These are phyloP conservation scores for Epinotia ramella DNA, from an alignment of 2,888 invertebrate species.

Conservation along the genomic window DNA sequence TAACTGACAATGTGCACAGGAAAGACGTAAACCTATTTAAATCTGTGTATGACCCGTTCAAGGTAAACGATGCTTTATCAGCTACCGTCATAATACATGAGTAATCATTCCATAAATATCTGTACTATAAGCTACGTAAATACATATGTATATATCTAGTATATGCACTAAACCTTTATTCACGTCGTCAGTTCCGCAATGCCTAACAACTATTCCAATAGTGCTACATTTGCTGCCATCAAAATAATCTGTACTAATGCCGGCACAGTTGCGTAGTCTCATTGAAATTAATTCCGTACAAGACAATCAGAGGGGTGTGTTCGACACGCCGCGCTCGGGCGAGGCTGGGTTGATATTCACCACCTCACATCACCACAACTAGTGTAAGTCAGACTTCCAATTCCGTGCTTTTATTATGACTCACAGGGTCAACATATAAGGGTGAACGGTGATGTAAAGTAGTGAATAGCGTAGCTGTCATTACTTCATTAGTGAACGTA, in stretches of 20 bases:
- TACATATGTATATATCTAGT: too few relatives aligned
- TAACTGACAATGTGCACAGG: too few relatives aligned
- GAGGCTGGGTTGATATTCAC: neutral
- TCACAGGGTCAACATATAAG: neutral
- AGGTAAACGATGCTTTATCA: too few relatives aligned
- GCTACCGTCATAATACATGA: too few relatives aligned
- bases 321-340: slow-evolving; percentile 23
- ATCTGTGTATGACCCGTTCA: too few relatives aligned
- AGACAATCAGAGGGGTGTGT: slow-evolving; percentile 31
- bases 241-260: slow-evolving; percentile 23
- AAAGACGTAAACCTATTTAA: too few relatives aligned
- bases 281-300: slow-evolving; percentile 34
- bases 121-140: too few relatives aligned
- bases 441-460: neutral
- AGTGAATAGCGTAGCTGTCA: neutral
- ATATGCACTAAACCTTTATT: too few relatives aligned
- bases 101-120: too few relatives aligned
- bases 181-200: neutral
- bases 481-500: slow-evolving; percentile 32
- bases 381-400: neutral
- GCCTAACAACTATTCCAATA: neutral
- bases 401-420: neutral
- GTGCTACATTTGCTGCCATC: slow-evolving; percentile 24
- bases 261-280: slow-evolving; percentile 10
- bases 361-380: neutral